These are phyloP conservation scores for Lemur catta DNA, from an alignment of 2,797 vertebrate genomes.

Conservation along the genomic window DNA sequence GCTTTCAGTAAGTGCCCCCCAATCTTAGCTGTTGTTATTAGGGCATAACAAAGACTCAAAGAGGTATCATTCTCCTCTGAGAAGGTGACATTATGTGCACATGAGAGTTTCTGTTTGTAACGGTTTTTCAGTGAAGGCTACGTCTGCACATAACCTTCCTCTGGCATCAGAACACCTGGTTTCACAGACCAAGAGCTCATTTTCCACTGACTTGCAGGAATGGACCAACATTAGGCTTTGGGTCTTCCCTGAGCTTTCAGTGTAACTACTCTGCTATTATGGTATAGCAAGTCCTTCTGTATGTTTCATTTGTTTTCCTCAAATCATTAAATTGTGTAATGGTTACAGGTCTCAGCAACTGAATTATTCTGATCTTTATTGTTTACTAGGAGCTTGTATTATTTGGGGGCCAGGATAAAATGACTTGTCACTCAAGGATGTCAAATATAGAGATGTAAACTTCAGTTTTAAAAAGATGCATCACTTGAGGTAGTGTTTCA, in stretches of 20 bases:
- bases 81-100: background rate
- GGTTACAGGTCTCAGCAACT: background rate
- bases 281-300: background rate
- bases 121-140: background rate
- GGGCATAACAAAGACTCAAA: background rate
- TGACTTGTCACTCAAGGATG: background rate
- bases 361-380: conserved; percentile 10
- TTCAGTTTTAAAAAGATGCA: background rate
- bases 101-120: background rate
- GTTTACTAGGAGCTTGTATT: background rate
- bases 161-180: background rate
- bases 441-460: background rate
- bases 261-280: background rate
- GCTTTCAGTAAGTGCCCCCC: background rate
- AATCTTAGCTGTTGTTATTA: background rate
- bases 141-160: background rate
- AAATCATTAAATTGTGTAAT: background rate
- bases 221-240: background rate
- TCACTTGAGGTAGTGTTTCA: background rate
- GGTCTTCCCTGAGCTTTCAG: background rate
- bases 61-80: background rate
- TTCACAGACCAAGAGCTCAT: background rate
- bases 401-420: conserved; percentile 31
- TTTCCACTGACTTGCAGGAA: background rate
- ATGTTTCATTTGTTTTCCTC: background rate